phyloP scores from a whole-genome alignment of 2,113 vertebrate genomes.

The Protomyctophum bolini region DNA sequence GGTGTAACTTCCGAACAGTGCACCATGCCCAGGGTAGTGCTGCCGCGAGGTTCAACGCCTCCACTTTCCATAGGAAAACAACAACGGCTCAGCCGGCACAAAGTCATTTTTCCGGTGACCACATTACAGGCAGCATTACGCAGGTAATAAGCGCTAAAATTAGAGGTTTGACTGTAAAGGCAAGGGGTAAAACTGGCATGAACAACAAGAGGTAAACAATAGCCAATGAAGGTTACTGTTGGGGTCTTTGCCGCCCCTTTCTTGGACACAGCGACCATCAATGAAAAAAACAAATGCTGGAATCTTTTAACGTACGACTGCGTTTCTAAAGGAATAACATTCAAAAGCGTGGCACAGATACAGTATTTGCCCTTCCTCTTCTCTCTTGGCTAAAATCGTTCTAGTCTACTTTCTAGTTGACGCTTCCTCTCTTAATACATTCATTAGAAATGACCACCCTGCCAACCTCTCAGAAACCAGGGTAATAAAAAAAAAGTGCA shows the following conservation, averaged over 20 bases:
- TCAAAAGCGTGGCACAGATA: conserved; percentile 56
- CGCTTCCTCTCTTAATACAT: conserved; percentile 58
- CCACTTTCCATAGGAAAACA: too few species aligned
- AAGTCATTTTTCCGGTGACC: too few species aligned
- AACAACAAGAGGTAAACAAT: conserved; percentile 38
- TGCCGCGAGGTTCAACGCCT: too few species aligned
- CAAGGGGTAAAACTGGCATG: conserved; percentile 12
- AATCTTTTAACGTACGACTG: conserved; percentile 36
- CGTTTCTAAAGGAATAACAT: conserved; percentile 49
- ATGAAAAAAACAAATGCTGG: conserved; percentile 31
- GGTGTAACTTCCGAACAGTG: too few species aligned
- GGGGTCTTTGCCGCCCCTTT: conserved; percentile 21
- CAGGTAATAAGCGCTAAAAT: too few species aligned
- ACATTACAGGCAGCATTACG: too few species aligned
- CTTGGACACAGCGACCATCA: conserved; percentile 34
- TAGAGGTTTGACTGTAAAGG: not conserved
- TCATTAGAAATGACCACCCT: conserved; percentile 56
- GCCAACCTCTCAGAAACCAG: conserved; percentile 43
- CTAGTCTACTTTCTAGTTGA: conserved; percentile 40
- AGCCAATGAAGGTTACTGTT: conserved; percentile 30
- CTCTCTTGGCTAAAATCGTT: conserved; percentile 7
- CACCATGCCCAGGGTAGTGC: too few species aligned
- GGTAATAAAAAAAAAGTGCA: conserved; percentile 54
- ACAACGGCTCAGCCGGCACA: too few species aligned
- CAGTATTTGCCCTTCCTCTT: conserved; percentile 44